Evolutionary conservation across 2,888 invertebrate genomes (phyloP), one percentile per base, ranked within the genome.

Genomic region (Philereme vetulata): DNA sequence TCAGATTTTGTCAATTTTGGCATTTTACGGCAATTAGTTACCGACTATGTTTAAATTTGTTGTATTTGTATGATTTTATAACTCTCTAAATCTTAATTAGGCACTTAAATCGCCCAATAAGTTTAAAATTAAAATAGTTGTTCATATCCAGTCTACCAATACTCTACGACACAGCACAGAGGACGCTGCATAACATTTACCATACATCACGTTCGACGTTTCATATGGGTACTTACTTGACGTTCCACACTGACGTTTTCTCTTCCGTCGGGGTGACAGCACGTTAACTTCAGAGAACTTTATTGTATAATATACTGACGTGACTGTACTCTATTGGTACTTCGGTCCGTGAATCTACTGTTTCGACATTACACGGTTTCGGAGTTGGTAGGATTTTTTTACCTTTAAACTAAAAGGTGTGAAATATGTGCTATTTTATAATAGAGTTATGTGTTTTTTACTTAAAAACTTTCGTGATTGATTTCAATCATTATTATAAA

Each of bases 201-300:
- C 90, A 90, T 88, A 87, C 82, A 86, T 84, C 85, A 85, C 81
- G 75, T 85, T 88, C 86, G 88, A 90, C 85, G 80, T 88, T 72
- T 80, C 76, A 21, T 21, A 21, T 21, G 21, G 21, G 21, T 21
- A 21, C 21, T 21, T 21, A 21, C 21, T 88, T 85, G 88, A 90
- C 85, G 80, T 88, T 72, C 79, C 76, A 60, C 75, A 77, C 81
- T 81, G 86, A 83, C 84, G 85, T 79, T 87, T 86, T 88, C 88
- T 90, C 88, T 84, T 88, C 84, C 85, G 82, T 51, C 64, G 57
- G 77, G 83, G 80, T 86, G 87, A 88, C 88, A 86, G 86, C 81
- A 70, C 72, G 71, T 81, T 82, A 75, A 74, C 78, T 77, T 76
- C 75, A 76, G 81, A 84, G 81, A 82, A 86, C 86, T 84, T 84